Conservation (phyloP, 2,113 vertebrate species). For the Rissa tridactyla region DNA sequence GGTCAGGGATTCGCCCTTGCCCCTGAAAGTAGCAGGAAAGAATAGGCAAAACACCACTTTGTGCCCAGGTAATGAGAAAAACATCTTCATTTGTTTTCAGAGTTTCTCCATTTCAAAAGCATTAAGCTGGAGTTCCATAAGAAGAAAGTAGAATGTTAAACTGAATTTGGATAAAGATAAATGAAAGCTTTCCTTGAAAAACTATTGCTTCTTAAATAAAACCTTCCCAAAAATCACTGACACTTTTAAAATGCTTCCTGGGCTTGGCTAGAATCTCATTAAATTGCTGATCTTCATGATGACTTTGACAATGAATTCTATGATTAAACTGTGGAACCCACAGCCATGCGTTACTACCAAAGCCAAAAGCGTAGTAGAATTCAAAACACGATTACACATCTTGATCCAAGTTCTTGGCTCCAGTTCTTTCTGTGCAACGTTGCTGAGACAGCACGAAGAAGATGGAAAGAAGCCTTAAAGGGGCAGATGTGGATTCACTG, state of each 20-base stretch:
- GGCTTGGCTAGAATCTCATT: slow-evolving; percentile 1
- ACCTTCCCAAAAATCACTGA: not conserved
- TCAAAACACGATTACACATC: slow-evolving; percentile 12
- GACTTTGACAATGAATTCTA: slow-evolving; percentile 14
- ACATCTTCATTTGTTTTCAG: not conserved
- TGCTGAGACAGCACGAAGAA: slow-evolving; percentile 23
- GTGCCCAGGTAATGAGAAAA: not conserved
- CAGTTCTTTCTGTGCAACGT: not conserved
- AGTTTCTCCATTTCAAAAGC: not conserved
- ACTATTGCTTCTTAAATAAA: not conserved
- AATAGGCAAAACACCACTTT: not conserved
- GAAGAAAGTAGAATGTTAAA: not conserved
- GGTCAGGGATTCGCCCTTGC: not conserved
- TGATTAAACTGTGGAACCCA: not conserved
- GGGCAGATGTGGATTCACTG: not conserved
- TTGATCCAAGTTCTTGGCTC: slow-evolving; percentile 28
- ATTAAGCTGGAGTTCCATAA: not conserved
- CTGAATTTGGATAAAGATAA: not conserved
- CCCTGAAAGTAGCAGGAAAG: not conserved
- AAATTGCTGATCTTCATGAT: slow-evolving; percentile 13
- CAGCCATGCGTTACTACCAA: not conserved
- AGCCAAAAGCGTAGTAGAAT: not conserved
- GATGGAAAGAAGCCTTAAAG: slow-evolving; percentile 23
- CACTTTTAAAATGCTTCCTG: slow-evolving; percentile 13
- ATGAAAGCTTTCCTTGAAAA: not conserved